Percentiles rank a stretch among this genome's conserved stretches.
Evolutionary conservation across 1,140 invertebrate species (phyloP).

Genomic region (Holotrichia oblita): DNA sequence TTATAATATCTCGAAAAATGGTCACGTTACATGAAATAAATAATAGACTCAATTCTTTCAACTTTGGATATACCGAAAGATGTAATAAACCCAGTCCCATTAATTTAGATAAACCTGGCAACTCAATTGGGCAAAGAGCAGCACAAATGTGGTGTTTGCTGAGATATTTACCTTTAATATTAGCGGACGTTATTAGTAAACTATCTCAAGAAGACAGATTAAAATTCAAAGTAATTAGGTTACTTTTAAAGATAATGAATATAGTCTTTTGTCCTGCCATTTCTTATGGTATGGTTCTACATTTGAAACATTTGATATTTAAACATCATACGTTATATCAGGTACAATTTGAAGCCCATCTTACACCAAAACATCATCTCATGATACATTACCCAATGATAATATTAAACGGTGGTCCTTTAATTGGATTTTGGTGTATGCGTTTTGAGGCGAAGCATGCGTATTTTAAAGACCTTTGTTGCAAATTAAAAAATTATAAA

Average conservation of each 20-base stretch:
- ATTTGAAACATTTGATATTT: neutral
- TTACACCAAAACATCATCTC: neutral
- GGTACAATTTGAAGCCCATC: neutral
- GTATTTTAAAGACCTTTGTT: neutral
- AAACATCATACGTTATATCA: neutral
- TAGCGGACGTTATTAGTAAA: neutral
- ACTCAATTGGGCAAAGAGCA: neutral
- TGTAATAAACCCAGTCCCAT: neutral
- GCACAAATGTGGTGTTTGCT: neutral
- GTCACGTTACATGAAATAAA: neutral
- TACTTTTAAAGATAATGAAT: neutral
- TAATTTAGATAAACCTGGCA: neutral
- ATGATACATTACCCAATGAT: conserved; percentile 12
- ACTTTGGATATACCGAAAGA: neutral
- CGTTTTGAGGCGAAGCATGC: conserved; percentile 6
- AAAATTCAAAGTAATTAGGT: neutral
- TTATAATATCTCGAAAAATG: neutral
- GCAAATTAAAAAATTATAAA: neutral
- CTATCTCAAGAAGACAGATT: neutral
- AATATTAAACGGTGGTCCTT: neutral
- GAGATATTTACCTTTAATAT: neutral
- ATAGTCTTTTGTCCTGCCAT: neutral
- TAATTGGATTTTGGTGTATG: neutral
- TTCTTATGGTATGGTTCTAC: neutral
- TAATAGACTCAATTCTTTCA: neutral